A percentile compares a stretch with the other conserved stretches of the same genome.
phyloP scores from a whole-genome alignment of 37 sponge, comb jelly and placozoan species.

The Ianthella basta region DNA sequence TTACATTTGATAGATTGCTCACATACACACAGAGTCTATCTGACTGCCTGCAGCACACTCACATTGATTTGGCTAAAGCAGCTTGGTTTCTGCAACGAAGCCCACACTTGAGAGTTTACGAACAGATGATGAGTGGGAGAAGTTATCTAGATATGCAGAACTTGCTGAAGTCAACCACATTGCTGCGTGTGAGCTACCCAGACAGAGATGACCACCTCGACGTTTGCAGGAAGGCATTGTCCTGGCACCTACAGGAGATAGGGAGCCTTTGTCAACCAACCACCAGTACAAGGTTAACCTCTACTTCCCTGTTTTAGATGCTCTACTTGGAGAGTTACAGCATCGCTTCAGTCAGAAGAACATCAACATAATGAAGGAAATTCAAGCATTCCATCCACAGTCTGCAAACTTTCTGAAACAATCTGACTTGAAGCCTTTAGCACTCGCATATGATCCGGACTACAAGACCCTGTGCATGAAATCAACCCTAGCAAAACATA shows the following conservation, averaged over 20 bases:
- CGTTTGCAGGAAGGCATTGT: slow-evolving; percentile 34
- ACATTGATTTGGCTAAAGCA: slow-evolving; percentile 42
- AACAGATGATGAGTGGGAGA: slow-evolving; percentile 32
- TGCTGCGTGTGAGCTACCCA: slow-evolving; percentile 39
- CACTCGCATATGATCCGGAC: slow-evolving; percentile 45
- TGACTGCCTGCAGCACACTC: slow-evolving; percentile 39
- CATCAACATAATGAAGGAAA: slow-evolving; percentile 42
- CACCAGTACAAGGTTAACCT: slow-evolving; percentile 31
- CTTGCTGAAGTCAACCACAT: slow-evolving; percentile 18
- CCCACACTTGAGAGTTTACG: slow-evolving; percentile 26
- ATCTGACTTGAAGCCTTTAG: slow-evolving; percentile 32
- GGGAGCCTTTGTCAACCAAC: slow-evolving; percentile 32
- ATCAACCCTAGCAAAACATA: slow-evolving; percentile 37
- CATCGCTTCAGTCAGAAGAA: slow-evolving; percentile 31
- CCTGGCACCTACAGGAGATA: slow-evolving; percentile 28
- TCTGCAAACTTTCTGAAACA: slow-evolving; percentile 22
- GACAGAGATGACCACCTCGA: slow-evolving; percentile 19
- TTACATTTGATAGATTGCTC: slow-evolving; percentile 34
- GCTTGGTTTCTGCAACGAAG: slow-evolving; percentile 30
- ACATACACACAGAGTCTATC: slow-evolving; percentile 45
- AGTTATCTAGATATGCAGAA: slow-evolving; percentile 33
- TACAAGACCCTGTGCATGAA: slow-evolving; percentile 15
- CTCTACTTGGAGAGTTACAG: slow-evolving; percentile 26
- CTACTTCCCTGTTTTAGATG: slow-evolving; percentile 33
- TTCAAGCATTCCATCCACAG: slow-evolving; percentile 33